Conservation (phyloP, 2,113 vertebrate species). For the Mastomys natalensis region DNA sequence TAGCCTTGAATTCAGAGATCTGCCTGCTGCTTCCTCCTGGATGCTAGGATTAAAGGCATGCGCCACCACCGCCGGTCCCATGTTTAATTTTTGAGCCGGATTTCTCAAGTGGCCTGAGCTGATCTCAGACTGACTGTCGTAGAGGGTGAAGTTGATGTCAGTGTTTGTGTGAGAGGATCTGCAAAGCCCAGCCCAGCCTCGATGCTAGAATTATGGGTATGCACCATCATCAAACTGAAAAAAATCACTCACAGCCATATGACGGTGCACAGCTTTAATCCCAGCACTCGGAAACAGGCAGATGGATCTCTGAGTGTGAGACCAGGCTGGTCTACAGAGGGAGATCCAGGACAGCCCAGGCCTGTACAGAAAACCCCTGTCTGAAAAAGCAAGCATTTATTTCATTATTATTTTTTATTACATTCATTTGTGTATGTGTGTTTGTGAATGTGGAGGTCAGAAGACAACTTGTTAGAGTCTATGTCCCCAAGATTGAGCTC, state of each 20-base stretch:
- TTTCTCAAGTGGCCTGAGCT: neutral
- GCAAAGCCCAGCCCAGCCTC: neutral
- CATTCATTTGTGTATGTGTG: neutral
- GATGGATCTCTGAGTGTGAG: neutral
- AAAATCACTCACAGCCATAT: no score
- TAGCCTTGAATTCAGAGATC: neutral
- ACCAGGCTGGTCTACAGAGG: neutral
- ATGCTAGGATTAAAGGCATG: neutral
- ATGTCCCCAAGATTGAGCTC: neutral
- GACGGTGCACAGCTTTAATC: neutral
- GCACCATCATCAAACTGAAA: no score
- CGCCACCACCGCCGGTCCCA: neutral
- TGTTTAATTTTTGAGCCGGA: neutral
- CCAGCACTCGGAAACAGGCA: neutral
- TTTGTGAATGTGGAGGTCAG: neutral
- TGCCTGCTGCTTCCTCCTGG: neutral
- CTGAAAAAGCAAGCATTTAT: neutral
- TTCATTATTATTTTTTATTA: neutral
- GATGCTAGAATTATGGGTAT: neutral
- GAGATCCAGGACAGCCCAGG: neutral
- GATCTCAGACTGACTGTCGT: neutral
- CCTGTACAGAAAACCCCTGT: neutral
- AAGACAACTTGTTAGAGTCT: neutral
- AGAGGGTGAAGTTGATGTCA: neutral
- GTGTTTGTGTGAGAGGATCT: neutral